phyloP scores from a whole-genome alignment of 2,888 invertebrate species.

The Mamestra brassicae region DNA sequence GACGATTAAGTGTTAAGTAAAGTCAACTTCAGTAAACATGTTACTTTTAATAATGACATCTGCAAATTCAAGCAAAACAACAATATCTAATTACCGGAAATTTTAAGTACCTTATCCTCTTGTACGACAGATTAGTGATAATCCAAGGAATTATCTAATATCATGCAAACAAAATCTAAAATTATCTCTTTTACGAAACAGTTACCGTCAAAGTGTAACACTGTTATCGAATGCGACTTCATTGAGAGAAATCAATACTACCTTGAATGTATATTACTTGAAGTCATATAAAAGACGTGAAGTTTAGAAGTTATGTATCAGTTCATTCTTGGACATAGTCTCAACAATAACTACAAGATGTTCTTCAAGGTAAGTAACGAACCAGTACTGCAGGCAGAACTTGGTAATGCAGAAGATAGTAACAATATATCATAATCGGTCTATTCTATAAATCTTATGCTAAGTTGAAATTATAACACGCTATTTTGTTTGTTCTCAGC shows the following conservation, averaged over 20 bases:
- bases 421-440: too few relatives aligned
- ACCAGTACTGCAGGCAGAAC: too few relatives aligned
- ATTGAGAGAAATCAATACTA: conserved; percentile 57
- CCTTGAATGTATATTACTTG: conserved; percentile 49
- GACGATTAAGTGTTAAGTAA: too few relatives aligned
- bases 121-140: too few relatives aligned
- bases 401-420: too few relatives aligned
- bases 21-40: too few relatives aligned
- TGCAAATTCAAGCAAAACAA: too few relatives aligned
- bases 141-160: conserved; percentile 10
- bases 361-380: conserved; percentile 45
- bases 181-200: conserved; percentile 21
- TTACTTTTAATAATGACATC: too few relatives aligned
- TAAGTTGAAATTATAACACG: too few relatives aligned
- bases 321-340: conserved; percentile 28
- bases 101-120: too few relatives aligned
- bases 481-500: conserved; percentile 20
- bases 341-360: conserved; percentile 27
- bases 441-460: too few relatives aligned
- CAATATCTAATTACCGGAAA: too few relatives aligned
- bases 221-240: neutral
- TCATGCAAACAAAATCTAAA: neutral
- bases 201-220: conserved; percentile 29
- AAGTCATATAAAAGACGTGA: conserved; percentile 58
- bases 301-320: conserved; percentile 43